Conservation (phyloP, 2,888 invertebrate species). For the Eudasyphora cyanicolor region DNA sequence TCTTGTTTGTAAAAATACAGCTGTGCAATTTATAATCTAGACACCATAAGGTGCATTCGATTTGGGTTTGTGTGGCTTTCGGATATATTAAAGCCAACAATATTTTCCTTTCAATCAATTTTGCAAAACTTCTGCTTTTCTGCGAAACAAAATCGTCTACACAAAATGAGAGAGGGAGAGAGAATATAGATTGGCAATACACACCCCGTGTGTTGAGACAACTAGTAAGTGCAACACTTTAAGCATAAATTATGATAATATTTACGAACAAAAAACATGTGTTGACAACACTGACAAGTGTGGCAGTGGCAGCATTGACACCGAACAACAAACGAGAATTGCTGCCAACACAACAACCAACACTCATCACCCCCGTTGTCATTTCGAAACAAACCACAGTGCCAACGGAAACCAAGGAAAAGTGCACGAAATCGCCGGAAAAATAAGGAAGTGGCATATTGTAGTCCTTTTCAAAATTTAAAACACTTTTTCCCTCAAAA, state of each 20-base stretch:
- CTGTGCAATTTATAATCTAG: background rate
- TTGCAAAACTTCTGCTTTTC: background rate
- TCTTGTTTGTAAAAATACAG: too few relatives aligned
- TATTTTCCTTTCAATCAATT: conserved; percentile 42
- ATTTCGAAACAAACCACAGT: background rate
- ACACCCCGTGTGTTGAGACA: background rate
- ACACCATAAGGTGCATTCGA: too few relatives aligned
- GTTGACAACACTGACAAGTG: conserved; percentile 43
- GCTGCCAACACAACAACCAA: background rate
- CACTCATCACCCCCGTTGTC: background rate
- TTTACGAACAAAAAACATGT: conserved; percentile 37
- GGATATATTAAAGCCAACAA: conserved; percentile 16
- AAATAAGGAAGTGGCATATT: background rate
- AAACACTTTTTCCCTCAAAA: too few relatives aligned
- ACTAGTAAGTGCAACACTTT: background rate
- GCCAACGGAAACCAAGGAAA: background rate
- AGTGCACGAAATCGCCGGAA: background rate
- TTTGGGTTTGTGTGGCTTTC: background rate
- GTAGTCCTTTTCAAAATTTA: background rate
- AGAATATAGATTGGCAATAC: too few relatives aligned
- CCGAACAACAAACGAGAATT: background rate
- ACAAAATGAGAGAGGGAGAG: too few relatives aligned
- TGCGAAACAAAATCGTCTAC: background rate
- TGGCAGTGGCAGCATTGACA: background rate
- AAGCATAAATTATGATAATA: conserved; percentile 43